Evolutionary conservation across 2,797 vertebrate species (phyloP), one percentile per base, ranked within the genome.

Genomic region (Dermochelys coriacea): DNA sequence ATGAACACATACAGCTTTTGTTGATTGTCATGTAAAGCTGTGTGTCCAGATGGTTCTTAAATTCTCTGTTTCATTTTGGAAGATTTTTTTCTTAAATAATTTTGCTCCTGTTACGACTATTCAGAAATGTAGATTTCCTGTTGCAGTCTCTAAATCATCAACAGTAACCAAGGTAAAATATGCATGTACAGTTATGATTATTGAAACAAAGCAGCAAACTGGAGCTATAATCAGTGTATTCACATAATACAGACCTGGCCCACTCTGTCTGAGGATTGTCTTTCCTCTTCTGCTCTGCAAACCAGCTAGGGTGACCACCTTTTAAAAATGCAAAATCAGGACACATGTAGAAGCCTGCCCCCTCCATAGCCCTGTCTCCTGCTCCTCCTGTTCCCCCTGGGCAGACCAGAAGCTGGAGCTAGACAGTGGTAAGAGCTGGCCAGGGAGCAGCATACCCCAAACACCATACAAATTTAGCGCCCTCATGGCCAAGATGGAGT

Each of bases 21-120:
- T 96, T 97, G 91, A 96, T 98, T 98, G 95, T 97, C 94, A 96
- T 97, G 97, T 97, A 97, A 98, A 96, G 97, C 93, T 93, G 19
- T 55, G 83, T 80, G 91, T 93, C 96, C 93, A 92, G 96, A 94
- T 93, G 88, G 90, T 94, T 41, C 89, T 94, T 90, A 95, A 96
- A 93, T 96, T 87, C 80, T 90, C 89, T 37, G 74, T 93, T 89
- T 88, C 93, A 74, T 75, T 97, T 90, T 90, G 57, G 89, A 82
- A 41, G 74, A 61, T 87, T 85, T 88, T 88, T 88, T 41, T 82
- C 86, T 95, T 95, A 95, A 96, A 91, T 95, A 94, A 82, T 87
- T 95, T 95, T 47, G 31, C 27, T 50, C 89, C 92, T 94, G 88
- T 94, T 95, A 96, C 95, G 93, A 85, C 64, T 91, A 84, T 91